Percentiles rank a stretch among this genome's conserved stretches.
Conservation (phyloP, 2,888 invertebrate species). For the Cerastoderma edule region DNA sequence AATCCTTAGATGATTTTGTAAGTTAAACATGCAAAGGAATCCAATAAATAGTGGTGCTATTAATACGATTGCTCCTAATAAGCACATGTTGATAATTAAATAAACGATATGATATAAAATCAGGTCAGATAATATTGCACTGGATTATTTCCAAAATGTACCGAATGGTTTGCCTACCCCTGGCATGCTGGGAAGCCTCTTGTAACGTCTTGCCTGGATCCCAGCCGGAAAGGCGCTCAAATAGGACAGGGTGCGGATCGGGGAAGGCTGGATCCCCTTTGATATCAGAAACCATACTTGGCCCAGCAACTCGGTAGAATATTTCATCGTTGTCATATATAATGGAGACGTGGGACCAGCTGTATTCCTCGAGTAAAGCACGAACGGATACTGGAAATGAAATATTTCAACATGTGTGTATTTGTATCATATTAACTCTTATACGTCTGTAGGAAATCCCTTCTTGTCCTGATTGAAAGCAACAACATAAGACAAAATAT, state of each 20-base stretch:
- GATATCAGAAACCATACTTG: constrained; percentile 61
- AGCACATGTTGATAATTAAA: too few relatives aligned
- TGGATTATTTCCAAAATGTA: too few relatives aligned
- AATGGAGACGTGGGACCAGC: constrained; percentile 61
- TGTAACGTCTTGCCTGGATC: constrained; percentile 37
- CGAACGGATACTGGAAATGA: constrained; percentile 56
- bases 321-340: constrained; percentile 64
- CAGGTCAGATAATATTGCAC: too few relatives aligned
- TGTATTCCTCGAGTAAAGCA: constrained; percentile 53
- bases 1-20: too few relatives aligned
- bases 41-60: too few relatives aligned
- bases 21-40: too few relatives aligned
- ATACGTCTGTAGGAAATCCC: too few relatives aligned
- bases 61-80: too few relatives aligned
- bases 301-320: constrained; percentile 60
- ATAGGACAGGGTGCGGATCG: constrained; percentile 53
- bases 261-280: constrained; percentile 53
- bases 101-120: too few relatives aligned
- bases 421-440: too few relatives aligned
- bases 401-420: neutral
- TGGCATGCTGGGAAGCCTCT: constrained; percentile 55
- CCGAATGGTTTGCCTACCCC: constrained; percentile 46
- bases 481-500: too few relatives aligned
- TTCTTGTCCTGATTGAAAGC: too few relatives aligned
- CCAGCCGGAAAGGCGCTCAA: constrained; percentile 38